Percentiles rank a stretch among this genome's conserved stretches.
Evolutionary conservation across 2,797 vertebrate species (phyloP).

Genomic region (Leptoclinus maculatus): DNA sequence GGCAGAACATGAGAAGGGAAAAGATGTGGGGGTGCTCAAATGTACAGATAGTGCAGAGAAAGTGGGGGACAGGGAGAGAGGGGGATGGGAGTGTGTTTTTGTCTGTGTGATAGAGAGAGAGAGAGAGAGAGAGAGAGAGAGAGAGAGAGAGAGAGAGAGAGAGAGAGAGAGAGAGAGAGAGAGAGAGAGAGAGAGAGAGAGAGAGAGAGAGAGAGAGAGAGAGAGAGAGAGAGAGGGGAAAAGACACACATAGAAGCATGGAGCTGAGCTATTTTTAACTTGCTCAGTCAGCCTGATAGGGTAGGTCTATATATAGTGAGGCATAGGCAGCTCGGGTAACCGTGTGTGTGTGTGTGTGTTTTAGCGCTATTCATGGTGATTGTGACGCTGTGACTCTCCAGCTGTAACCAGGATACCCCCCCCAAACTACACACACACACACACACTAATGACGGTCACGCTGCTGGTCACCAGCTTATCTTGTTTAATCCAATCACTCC

Average conservation of each 20-base stretch:
- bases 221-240: not conserved
- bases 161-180: not conserved
- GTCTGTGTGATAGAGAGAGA: not conserved
- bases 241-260: conserved; percentile 37
- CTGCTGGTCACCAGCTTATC: conserved; percentile 28
- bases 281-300: conserved; percentile 69
- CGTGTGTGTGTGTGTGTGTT: conserved; percentile 2
- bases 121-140: not conserved
- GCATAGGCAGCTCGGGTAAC: conserved; percentile 63
- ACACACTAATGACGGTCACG: conserved; percentile 6
- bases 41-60: conserved; percentile 1
- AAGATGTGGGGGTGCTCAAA: conserved; percentile 10
- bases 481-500: conserved; percentile 38
- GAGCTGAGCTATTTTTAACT: conserved; percentile 81
- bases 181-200: not conserved
- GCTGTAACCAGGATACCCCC: conserved; percentile 57
- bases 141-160: not conserved
- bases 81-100: conserved; percentile 19
- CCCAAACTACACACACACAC: conserved; percentile 42
- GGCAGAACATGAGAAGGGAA: conserved; percentile 13
- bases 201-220: not conserved
- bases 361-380: conserved; percentile 57
- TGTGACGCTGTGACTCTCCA: conserved; percentile 37
- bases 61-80: conserved; percentile 14
- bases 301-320: conserved; percentile 79